These are phyloP conservation scores for Panagrolaimus sp. DNA, from an alignment of 1,140 invertebrate genomes.

Conservation along the genomic window DNA sequence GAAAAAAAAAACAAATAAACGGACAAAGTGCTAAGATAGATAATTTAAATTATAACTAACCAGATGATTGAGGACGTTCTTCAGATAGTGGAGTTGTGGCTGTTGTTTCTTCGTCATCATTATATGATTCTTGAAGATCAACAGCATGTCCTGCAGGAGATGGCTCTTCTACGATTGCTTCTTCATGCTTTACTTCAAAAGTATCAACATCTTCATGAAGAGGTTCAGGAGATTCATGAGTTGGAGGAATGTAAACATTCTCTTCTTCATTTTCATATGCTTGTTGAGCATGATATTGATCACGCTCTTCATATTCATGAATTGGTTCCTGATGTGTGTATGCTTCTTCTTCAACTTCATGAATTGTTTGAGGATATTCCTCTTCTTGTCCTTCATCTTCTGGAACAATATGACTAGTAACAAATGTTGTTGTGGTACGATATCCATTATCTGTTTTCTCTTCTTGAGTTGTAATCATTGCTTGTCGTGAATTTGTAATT, in stretches of 20 bases:
- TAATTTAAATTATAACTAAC: conserved; percentile 1
- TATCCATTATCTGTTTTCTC: conserved; percentile 25
- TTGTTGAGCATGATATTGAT: not conserved
- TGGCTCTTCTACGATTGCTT: too few relatives aligned
- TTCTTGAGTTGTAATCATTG: conserved; percentile 33
- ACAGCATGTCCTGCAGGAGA: too few relatives aligned
- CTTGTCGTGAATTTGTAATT: conserved; percentile 35
- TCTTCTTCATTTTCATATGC: not conserved
- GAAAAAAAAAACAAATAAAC: not conserved
- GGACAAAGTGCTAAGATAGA: not conserved
- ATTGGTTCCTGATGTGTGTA: not conserved
- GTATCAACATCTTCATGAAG: not conserved
- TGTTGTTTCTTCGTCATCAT: not conserved
- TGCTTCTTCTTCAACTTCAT: conserved; percentile 4
- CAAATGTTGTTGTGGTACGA: conserved; percentile 36
- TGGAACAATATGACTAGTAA: conserved; percentile 38
- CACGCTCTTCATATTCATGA: not conserved
- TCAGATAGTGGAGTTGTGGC: not conserved
- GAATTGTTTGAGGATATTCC: conserved; percentile 21
- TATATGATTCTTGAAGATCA: too few relatives aligned
- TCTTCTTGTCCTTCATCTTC: conserved; percentile 34
- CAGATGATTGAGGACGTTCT: conserved; percentile 10
- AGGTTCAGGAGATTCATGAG: not conserved
- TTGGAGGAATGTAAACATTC: not conserved
- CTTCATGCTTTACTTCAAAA: too few relatives aligned